Base-by-base conservation (phyloP, 2,888 invertebrate species). In the Xanthia togata region DNA sequence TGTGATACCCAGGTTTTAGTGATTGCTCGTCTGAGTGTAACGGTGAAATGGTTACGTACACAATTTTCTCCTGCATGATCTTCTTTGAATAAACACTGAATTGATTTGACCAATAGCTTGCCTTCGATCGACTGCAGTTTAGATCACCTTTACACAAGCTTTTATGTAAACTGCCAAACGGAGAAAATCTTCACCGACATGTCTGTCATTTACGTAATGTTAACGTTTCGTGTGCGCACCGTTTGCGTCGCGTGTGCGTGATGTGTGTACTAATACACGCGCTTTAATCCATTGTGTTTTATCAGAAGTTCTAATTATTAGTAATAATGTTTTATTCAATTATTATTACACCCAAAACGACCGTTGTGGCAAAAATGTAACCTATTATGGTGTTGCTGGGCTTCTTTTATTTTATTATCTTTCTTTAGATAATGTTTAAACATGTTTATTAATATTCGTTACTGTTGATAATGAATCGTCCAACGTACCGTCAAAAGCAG, bases 251-350 rank as follows among this genome's bases (percentile, higher is more conserved):
- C 59, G 44, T 84, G 53, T 62, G 31, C 75, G 69, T 77, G 23
- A 55, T 57, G 26, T 70, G 62, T 50, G 73, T 68, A 69, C 69
- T 73, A 67, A 69, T 74, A 76, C 85, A 84, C 78, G 75, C 75
- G 83, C 67, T 62, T 69, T 53, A 76, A 70, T 78, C 82, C 88
- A 84, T 90, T 91, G 92, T 91, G 90, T 91, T 93, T 91, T 89
- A 87, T 88, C 87, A 79, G 82, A 82, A 73, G 12, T 70, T 62
- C 26, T 73, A 4, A 44, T 53, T 26, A 31, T 20, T 44, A 26
- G 38, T 23, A 35, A 26, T 47, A 14, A 38, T 55, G 31, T 70
- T 70, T 14, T 9, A 26, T 31, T 63, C 23, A 4, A 26, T 47
- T 20, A 57, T 64, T 26, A 41, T 23, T 26, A 8, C 2, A 17